Percentiles rank a stretch among this genome's conserved stretches.
Conservation (phyloP, 1,140 invertebrate species). For the Antheraea mylitta region DNA sequence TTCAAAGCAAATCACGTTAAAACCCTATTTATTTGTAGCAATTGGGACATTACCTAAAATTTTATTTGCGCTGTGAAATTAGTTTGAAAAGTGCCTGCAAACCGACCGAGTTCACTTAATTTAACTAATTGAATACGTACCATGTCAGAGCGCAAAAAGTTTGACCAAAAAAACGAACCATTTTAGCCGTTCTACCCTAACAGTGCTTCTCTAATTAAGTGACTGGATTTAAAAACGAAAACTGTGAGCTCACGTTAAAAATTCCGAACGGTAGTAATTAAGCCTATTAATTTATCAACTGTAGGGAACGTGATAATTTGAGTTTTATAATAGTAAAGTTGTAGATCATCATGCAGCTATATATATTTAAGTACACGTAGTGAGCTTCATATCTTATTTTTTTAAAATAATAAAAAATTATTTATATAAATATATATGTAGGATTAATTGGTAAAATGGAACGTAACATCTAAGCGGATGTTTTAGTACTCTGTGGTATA, state of each 20-base stretch:
- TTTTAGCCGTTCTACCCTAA: conserved; percentile 13
- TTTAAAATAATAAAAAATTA: too few species aligned
- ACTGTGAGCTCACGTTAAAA: conserved; percentile 11
- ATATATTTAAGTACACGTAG: too few species aligned
- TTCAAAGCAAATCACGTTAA: too few species aligned
- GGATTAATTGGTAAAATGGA: too few species aligned
- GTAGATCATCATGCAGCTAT: too few species aligned
- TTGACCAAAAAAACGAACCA: conserved; percentile 18
- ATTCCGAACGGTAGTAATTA: conserved; percentile 8
- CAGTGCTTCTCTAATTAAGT: conserved; percentile 22
- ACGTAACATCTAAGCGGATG: too few species aligned
- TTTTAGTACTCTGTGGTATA: too few species aligned
- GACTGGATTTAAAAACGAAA: conserved; percentile 2
- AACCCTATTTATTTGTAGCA: background rate
- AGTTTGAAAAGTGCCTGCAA: background rate
- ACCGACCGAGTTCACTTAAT: conserved; percentile 16
- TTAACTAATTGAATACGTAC: conserved; percentile 24
- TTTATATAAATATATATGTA: too few species aligned
- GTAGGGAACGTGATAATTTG: background rate
- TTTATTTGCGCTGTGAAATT: background rate
- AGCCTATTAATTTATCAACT: background rate
- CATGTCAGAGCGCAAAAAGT: conserved; percentile 19
- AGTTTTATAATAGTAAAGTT: background rate
- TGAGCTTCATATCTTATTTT: too few species aligned
- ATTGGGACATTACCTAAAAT: background rate